Base-by-base conservation (phyloP, 2,888 invertebrate species). In the Limnephilus marmoratus region DNA sequence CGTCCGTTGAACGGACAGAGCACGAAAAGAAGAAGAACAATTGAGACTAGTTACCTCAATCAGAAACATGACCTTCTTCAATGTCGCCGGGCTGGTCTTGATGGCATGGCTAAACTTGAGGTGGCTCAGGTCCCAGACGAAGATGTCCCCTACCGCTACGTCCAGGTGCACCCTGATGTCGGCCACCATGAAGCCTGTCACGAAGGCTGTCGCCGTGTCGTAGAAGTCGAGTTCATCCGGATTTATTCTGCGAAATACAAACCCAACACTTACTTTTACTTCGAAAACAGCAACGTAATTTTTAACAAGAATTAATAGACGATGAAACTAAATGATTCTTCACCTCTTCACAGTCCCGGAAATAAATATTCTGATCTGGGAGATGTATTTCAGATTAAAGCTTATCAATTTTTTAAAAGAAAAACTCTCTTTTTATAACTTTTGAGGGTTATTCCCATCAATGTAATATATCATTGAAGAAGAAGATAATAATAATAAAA, bases 101-200 rank as follows among this genome's bases (percentile, higher is more conserved):
- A 94, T 34, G 0, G 94, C 45, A 91, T 94, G 94, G 9, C 94
- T 93, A 18, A 94, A 86, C 45, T 94, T 94, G 9, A 94, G 13
- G 34, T 94, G 94, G 4, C 93, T 91, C 41, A 94, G 91, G 93
- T 95, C 95, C 90, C 94, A 94, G 13, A 95, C 89, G 15, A 94
- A 89, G 9, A 94, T 93, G 90, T 94, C 94, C 12, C 94, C 94
- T 9, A 94, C 81, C 7, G 92, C 85, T 3, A 94, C 92, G 41
- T 95, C 95, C 85, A 94, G 94, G 31, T 94, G 92, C 24, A 94
- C n/a, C 92, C 94, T 94, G 24, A 95, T 90, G 91, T 95, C 95
- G 0, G 93, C 86, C 37, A 94, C 89, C 88, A 94, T 87, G 18
- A 94, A 94, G 13, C 94, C 87, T 34, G 90, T 93, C 85, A 94